Conservation (phyloP, 2,113 vertebrate genomes). For the Aegotheles bennettii region DNA sequence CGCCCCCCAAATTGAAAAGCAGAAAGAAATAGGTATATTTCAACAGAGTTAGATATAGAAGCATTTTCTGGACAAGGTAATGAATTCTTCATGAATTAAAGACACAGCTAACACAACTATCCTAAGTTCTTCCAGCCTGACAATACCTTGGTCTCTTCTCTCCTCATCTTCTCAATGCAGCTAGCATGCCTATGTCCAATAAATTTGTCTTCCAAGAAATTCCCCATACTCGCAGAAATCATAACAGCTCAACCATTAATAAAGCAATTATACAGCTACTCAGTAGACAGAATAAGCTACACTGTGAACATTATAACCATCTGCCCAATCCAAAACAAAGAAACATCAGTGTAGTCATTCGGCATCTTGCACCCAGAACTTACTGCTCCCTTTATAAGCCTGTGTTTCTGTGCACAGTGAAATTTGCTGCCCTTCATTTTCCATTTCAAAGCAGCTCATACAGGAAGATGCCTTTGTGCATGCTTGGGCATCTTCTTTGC, state of each 20-base stretch:
- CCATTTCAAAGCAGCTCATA: neutral
- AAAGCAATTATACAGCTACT: neutral
- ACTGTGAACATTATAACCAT: neutral
- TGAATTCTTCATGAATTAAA: neutral
- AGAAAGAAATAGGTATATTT: neutral
- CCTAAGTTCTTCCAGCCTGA: neutral
- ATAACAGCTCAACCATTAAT: neutral
- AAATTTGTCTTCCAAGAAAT: neutral
- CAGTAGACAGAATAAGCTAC: neutral
- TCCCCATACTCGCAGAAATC: neutral
- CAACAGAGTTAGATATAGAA: neutral
- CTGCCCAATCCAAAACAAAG: neutral
- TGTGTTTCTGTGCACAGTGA: neutral
- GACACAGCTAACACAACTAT: neutral
- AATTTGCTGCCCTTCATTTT: neutral
- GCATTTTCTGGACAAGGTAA: neutral
- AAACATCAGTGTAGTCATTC: neutral
- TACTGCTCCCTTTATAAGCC: neutral
- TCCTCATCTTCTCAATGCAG: neutral
- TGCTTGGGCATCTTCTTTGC: neutral
- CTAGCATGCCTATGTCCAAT: neutral
- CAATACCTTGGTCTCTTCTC: neutral
- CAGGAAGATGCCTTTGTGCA: neutral
- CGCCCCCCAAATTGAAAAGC: neutral
- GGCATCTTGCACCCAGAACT: neutral